Base-by-base conservation (phyloP, 2,797 vertebrate genomes). In the Acrocephalus scirpaceus region DNA sequence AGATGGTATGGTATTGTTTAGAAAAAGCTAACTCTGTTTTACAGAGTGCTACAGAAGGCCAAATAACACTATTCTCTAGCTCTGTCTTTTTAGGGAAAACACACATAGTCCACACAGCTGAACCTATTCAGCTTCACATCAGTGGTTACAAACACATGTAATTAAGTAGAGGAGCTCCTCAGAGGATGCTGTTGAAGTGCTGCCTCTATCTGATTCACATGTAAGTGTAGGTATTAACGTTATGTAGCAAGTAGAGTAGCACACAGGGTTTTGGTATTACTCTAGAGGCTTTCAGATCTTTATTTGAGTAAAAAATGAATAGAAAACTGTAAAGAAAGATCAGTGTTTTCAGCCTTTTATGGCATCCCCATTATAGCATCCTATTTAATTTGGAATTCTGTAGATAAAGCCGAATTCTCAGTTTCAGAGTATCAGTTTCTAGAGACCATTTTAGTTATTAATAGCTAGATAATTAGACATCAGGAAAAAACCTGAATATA, bases 111-210 rank as follows among this genome's bases (percentile, higher is more conserved):
- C 45, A 50, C 10, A 32, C 47, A 92, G 64, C 25, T 80, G 58
- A 84, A 77, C 27, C 32, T 57, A 20, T 62, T 85, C 66, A 85
- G 45, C 47, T 94, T 93, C 71, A 78, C 38, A 81, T 93, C 36
- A 60, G 8, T 87, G 30, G 36, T 64, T 88, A 54, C 30, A 91
- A 65, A 60, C 45, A 76, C 58, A 16, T 56, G 50, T 66, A 88
- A 83, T 87, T 80, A 92, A 97, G 89, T 58, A 30, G 42, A 72
- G 90, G 32, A 25, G 60, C 57, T 95, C 58, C 92, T 97, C 62
- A 71, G 60, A 96, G 83, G 64, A 83, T 71, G 81, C 34, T 91
- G 60, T 89, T 94, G 91, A 93, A 93, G 53, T 70, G 60, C 69
- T 90, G 51, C 29, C 58, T 72, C 29, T 70, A 30, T 78, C 57